Conservation (phyloP, 2,888 invertebrate genomes). For the Nephrotoma flavescens region DNA sequence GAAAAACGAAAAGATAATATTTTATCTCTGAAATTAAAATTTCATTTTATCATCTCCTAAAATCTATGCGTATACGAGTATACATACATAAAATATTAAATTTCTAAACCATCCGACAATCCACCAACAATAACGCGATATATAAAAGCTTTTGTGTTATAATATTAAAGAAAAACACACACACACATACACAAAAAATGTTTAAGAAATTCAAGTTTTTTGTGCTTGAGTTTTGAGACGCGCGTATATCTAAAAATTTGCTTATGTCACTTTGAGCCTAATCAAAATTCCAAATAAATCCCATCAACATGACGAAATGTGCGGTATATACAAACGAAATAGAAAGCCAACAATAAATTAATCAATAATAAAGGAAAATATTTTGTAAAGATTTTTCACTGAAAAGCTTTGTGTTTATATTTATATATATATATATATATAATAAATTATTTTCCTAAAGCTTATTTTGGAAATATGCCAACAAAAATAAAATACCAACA, state of each 20-base stretch:
- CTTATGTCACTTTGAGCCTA: not conserved
- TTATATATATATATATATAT: too few relatives aligned
- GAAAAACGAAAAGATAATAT: not conserved
- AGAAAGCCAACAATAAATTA: not conserved
- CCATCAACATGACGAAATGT: not conserved
- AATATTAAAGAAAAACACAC: not conserved
- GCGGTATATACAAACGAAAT: not conserved
- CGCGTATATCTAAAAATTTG: not conserved
- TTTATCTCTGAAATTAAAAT: not conserved
- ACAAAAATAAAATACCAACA: not conserved
- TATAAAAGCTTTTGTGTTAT: not conserved
- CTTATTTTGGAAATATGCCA: not conserved
- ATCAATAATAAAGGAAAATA: not conserved
- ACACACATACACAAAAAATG: not conserved
- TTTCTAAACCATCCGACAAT: not conserved
- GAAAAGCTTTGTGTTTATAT: not conserved
- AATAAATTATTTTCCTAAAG: too few relatives aligned
- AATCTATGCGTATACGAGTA: not conserved
- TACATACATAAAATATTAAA: not conserved
- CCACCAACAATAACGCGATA: not conserved
- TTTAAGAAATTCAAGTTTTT: not conserved
- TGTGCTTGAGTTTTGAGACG: not conserved
- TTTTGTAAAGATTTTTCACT: not conserved
- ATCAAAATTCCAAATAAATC: not conserved
- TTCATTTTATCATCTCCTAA: not conserved